phyloP scores from a whole-genome alignment of 2,888 invertebrate genomes.

The Rhagonycha fulva region DNA sequence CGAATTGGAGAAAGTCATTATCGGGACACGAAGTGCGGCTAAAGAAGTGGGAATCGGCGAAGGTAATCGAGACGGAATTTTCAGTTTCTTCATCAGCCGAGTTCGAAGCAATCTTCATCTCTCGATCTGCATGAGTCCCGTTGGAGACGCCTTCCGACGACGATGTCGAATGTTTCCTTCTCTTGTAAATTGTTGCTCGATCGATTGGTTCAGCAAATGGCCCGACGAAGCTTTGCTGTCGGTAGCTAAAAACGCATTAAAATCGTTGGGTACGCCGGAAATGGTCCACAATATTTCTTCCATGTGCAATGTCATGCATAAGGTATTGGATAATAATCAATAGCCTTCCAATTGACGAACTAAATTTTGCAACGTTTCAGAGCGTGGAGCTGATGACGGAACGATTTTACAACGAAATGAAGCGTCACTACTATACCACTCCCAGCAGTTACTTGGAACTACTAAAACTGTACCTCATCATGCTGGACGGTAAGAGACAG shows the following conservation, averaged over 20 bases:
- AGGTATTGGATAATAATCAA: slow-evolving; percentile 51
- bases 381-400: slow-evolving; percentile 81
- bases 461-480: slow-evolving; percentile 74
- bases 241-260: slow-evolving; percentile 76
- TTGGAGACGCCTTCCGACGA: slow-evolving; percentile 79
- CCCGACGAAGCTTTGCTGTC: slow-evolving; percentile 84
- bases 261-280: slow-evolving; percentile 59
- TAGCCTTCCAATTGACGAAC: not conserved
- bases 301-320: slow-evolving; percentile 75
- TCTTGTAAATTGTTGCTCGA: slow-evolving; percentile 90
- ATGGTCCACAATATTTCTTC: slow-evolving; percentile 61
- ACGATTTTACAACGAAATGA: slow-evolving; percentile 78
- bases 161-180: slow-evolving; percentile 94
- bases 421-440: slow-evolving; percentile 86
- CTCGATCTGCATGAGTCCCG: slow-evolving; percentile 89
- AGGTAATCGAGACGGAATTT: slow-evolving; percentile 77
- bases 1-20: slow-evolving; percentile 81
- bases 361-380: slow-evolving; percentile 51
- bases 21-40: slow-evolving; percentile 73
- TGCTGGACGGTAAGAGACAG: slow-evolving; percentile 71
- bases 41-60: slow-evolving; percentile 69
- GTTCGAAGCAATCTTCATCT: slow-evolving; percentile 84
- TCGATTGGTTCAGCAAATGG: slow-evolving; percentile 95
- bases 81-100: slow-evolving; percentile 82
- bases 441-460: slow-evolving; percentile 90